Evolutionary conservation across 2,888 invertebrate species (phyloP).

Genomic region (Macrophya annulata): DNA sequence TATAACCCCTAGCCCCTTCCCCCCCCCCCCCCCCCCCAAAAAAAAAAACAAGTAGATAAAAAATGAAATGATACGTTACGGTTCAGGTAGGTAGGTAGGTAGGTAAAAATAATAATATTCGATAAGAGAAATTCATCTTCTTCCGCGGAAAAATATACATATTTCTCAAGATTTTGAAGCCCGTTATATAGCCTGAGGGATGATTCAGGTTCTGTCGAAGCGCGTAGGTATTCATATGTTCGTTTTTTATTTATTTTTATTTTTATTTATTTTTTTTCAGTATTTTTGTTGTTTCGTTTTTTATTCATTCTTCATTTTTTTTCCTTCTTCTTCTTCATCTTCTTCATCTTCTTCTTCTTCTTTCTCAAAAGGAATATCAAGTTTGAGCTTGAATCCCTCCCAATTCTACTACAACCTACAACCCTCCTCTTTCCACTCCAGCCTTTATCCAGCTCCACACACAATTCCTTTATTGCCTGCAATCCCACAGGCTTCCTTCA

Average conservation of each 20-base stretch:
- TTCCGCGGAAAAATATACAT: background rate
- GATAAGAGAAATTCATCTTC: slow-evolving; percentile 9
- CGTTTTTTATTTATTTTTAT: background rate
- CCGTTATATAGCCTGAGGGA: slow-evolving; percentile 5
- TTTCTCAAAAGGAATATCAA: slow-evolving; percentile 1
- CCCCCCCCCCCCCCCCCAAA: too few relatives aligned
- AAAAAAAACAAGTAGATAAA: background rate
- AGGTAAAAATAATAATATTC: background rate
- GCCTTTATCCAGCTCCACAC: background rate
- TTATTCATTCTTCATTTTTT: background rate
- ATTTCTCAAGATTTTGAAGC: background rate
- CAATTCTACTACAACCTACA: background rate
- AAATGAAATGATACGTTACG: background rate
- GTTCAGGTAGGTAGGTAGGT: background rate
- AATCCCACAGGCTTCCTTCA: slow-evolving; percentile 44
- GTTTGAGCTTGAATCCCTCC: background rate
- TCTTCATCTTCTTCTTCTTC: background rate
- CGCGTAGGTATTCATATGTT: slow-evolving; percentile 2
- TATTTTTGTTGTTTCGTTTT: background rate
- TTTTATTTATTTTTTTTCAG: background rate
- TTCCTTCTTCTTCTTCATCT: background rate
- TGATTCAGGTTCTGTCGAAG: slow-evolving; percentile 18
- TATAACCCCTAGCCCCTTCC: too few relatives aligned
- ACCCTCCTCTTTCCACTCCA: background rate
- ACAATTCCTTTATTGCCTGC: slow-evolving; percentile 40